phyloP scores from a whole-genome alignment of 2,113 vertebrate genomes.

The Passer domesticus region DNA sequence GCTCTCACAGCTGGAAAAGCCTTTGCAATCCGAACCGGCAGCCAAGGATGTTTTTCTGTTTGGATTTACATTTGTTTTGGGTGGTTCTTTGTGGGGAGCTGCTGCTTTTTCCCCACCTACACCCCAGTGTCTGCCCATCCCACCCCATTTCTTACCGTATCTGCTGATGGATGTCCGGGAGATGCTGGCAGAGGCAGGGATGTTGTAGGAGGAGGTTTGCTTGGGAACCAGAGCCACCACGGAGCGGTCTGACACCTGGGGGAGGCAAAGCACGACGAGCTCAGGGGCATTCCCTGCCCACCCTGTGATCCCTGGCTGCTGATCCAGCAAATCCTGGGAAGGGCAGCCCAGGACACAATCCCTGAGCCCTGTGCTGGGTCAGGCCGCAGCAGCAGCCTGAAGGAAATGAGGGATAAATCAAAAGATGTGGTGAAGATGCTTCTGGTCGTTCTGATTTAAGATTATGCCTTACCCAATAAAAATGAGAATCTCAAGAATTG shows the following conservation, averaged over 20 bases:
- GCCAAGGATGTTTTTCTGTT: neutral
- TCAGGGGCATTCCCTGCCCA: neutral
- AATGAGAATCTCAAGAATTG: constrained; percentile 72
- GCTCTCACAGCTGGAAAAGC: neutral
- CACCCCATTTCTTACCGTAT: constrained; percentile 83
- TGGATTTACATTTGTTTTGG: accelerated
- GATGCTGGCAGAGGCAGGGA: constrained; percentile 94
- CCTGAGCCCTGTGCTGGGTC: neutral
- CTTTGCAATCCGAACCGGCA: neutral
- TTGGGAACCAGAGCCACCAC: constrained; percentile 96
- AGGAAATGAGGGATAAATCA: constrained; percentile 44
- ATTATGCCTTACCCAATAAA: constrained; percentile 66
- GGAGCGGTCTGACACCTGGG: constrained; percentile 93
- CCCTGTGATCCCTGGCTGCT: accelerated
- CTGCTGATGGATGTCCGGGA: constrained; percentile 93
- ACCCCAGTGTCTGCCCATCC: accelerated
- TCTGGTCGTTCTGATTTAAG: constrained; percentile 74
- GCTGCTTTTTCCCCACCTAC: neutral
- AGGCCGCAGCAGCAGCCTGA: neutral
- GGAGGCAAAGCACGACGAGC: neutral
- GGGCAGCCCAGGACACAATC: neutral
- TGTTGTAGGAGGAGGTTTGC: constrained; percentile 98
- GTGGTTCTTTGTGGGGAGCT: neutral
- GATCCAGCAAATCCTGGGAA: neutral
- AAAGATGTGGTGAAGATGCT: constrained; percentile 63